Percentiles rank a stretch among this genome's conserved stretches.
Evolutionary conservation across 1,140 invertebrate genomes (phyloP).

Genomic region (Lordiphosa mommai): DNA sequence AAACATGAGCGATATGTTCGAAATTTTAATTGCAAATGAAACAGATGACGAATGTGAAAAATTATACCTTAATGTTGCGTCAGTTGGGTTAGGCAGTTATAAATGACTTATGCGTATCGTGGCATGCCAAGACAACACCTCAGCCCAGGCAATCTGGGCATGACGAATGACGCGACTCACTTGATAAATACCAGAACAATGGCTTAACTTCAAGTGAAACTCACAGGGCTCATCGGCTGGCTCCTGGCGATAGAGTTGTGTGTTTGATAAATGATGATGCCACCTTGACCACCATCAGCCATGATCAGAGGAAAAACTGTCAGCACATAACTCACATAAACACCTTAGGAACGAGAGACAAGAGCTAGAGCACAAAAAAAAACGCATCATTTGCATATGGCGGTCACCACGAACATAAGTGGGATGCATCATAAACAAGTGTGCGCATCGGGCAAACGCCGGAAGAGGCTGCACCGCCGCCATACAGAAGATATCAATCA

Average conservation of each 20-base stretch:
- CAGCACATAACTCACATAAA: slow-evolving; percentile 67
- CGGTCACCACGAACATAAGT: slow-evolving; percentile 25
- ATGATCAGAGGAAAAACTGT: slow-evolving; percentile 7
- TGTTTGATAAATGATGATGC: slow-evolving; percentile 38
- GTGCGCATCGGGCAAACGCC: slow-evolving; percentile 17
- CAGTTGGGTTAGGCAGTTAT: slow-evolving; percentile 26
- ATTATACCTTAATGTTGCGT: slow-evolving; percentile 15
- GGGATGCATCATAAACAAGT: slow-evolving; percentile 65
- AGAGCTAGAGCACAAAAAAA: slow-evolving; percentile 2
- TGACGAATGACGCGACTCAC: slow-evolving; percentile 35
- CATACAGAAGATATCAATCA: slow-evolving; percentile 53
- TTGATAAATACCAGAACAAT: slow-evolving; percentile 24
- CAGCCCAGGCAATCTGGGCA: slow-evolving; percentile 23
- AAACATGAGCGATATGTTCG: slow-evolving; percentile 55
- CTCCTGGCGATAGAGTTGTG: slow-evolving; percentile 21
- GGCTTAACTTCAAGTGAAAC: slow-evolving; percentile 19
- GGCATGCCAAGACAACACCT: slow-evolving; percentile 41
- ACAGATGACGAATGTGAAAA: slow-evolving; percentile 49
- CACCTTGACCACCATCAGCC: slow-evolving; percentile 33
- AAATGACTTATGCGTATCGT: slow-evolving; percentile 41
- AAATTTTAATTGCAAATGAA: slow-evolving; percentile 48
- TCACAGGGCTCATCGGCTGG: slow-evolving; percentile 16
- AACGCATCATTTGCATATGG: slow-evolving; percentile 48
- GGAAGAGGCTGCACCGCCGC: slow-evolving; percentile 27
- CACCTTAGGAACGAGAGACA: slow-evolving; percentile 46